Evolutionary conservation across 2,113 vertebrate genomes (phyloP), one percentile per base, ranked within the genome.

Genomic region (Atherinomorus stipes): DNA sequence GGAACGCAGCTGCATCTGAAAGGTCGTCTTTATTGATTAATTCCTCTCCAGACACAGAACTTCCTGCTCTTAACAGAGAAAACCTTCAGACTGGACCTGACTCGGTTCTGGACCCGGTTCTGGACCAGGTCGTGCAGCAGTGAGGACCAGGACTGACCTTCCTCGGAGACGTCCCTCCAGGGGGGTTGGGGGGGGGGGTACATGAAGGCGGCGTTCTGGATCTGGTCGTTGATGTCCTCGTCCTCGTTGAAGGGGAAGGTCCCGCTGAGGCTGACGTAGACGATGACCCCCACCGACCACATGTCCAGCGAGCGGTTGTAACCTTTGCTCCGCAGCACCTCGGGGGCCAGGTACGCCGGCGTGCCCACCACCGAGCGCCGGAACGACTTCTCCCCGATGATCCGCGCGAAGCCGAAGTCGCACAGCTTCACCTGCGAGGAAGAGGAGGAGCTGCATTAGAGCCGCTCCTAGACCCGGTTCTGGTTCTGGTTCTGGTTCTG

Each of bases 161-260:
- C 94, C 62, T 93, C 88, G 45, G 96, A 98, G 76, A 98, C 96
- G 70, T 97, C 97, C 89, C 92, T 97, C 97, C 97, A 98, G 47
- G 96, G 96, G 76, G n/a, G n/a, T 96, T 95, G 71, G 94, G 90
- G 15, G 97, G 97, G 85, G n/a, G n/a, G n/a, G n/a, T 98, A 98
- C 97, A 98, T 98, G 93, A 98, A 98, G 1, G 97, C 97, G 50
- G 97, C 97, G 58, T 98, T 98, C 91, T 98, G 97, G 85, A 98
- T 98, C 92, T 98, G 97, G 80, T 98, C 96, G 26, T 97, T 96
- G 88, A 98, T 96, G 87, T 98, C 97, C 87, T 98, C 97, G 65
- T 98, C 97, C 82, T 98, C 97, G 57, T 98, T 98, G 84, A 98
- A 98, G 13, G 97, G 97, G 83, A 98, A 98, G 1, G 97, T 98